A percentile compares a stretch with the other conserved stretches of the same genome.
Evolutionary conservation across 1,140 invertebrate genomes (phyloP).

Genomic region (Trinorchestia longiramus): DNA sequence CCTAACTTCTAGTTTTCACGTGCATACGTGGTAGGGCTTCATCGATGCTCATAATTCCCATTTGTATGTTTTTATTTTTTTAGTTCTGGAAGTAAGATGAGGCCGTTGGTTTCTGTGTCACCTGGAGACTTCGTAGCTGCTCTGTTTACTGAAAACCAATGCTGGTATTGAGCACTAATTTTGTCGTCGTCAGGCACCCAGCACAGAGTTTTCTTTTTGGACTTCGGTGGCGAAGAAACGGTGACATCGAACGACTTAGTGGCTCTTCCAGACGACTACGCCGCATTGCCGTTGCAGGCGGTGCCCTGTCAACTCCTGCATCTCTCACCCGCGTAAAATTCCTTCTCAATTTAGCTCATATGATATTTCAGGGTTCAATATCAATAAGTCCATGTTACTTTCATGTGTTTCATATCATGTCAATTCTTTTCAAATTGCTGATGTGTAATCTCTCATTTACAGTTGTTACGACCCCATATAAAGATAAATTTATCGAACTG

Average conservation of each 20-base stretch:
- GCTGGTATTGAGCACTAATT: conserved; percentile 9
- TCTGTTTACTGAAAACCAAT: neutral
- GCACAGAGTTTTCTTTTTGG: conserved; percentile 20
- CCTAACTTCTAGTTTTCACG: too few species aligned
- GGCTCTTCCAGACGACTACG: neutral
- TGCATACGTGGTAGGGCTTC: too few species aligned
- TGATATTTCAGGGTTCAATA: neutral
- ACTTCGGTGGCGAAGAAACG: neutral
- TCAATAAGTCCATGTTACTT: neutral
- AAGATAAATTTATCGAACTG: too few species aligned
- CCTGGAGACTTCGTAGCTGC: neutral
- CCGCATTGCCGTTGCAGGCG: neutral
- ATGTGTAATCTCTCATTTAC: too few species aligned
- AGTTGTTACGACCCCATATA: too few species aligned
- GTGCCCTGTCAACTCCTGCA: conserved; percentile 6
- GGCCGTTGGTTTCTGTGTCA: neutral
- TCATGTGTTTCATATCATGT: too few species aligned
- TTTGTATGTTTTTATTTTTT: neutral
- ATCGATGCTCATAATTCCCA: too few species aligned
- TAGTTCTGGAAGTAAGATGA: neutral
- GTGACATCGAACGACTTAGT: neutral
- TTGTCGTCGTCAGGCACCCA: neutral
- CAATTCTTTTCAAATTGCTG: too few species aligned
- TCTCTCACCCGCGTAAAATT: neutral
- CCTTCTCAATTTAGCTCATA: neutral